Percentiles rank a stretch among this genome's conserved stretches.
Conservation (phyloP, 1,140 invertebrate genomes). For the Plectrocnemia conspersa region DNA sequence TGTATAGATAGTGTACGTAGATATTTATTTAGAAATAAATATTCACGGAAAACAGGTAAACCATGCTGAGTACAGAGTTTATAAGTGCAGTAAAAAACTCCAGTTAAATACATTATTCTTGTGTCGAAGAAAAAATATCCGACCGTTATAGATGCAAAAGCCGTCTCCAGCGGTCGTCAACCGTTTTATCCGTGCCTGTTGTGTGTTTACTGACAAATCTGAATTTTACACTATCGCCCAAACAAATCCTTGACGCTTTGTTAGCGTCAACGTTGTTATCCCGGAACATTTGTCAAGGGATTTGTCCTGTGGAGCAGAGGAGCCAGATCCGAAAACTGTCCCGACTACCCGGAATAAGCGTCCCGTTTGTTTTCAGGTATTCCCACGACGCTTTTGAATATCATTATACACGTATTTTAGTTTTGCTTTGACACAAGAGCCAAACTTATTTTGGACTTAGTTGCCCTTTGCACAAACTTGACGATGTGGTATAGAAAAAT, state of each 20-base stretch:
- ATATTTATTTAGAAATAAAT: no score
- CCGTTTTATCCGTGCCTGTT: constrained; percentile 22
- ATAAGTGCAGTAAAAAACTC: no score
- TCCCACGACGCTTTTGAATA: background rate
- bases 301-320: constrained; percentile 18
- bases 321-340: constrained; percentile 7
- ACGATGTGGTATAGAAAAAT: no score
- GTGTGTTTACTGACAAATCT: constrained; percentile 35
- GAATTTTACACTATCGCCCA: constrained; percentile 35
- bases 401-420: background rate
- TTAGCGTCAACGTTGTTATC: constrained; percentile 32
- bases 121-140: no score
- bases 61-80: no score
- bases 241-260: constrained; percentile 34
- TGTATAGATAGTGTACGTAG: no score
- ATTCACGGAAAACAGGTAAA: no score
- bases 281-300: constrained; percentile 33
- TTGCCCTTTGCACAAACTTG: no score
- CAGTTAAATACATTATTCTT: no score
- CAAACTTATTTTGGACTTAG: background rate
- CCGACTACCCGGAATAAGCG: background rate
- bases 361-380: constrained; percentile 7
- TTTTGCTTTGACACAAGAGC: background rate
- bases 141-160: no score
- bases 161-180: background rate